Conservation (phyloP, 2,888 invertebrate species). For the Auanema sp. region DNA sequence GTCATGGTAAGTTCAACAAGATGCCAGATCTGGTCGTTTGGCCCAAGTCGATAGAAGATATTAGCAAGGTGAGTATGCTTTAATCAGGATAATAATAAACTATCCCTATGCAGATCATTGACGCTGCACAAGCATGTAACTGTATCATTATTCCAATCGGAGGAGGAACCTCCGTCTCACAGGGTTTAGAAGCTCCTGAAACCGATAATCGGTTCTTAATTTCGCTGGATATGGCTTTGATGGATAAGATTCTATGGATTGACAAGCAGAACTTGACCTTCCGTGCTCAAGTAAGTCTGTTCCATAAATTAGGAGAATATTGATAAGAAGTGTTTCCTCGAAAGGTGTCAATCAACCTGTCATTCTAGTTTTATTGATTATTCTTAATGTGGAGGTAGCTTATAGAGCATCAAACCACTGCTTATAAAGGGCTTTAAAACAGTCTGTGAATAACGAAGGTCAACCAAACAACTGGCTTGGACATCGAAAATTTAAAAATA, state of each 20-base stretch:
- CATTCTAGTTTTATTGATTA: background rate
- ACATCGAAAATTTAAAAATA: no score
- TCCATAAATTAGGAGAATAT: background rate
- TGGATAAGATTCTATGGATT: slow-evolving; percentile 90
- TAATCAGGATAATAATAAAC: no score
- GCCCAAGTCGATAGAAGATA: slow-evolving; percentile 71
- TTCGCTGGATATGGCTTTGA: slow-evolving; percentile 88
- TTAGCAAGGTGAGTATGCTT: slow-evolving; percentile 23
- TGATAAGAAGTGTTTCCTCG: background rate
- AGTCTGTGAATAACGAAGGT: no score
- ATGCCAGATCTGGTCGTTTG: slow-evolving; percentile 92
- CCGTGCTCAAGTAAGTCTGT: slow-evolving; percentile 75
- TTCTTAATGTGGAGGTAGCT: background rate
- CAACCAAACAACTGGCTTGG: no score
- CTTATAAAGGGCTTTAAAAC: background rate
- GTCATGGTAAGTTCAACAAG: slow-evolving; percentile 75
- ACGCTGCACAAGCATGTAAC: slow-evolving; percentile 75
- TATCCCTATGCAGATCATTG: slow-evolving; percentile 74
- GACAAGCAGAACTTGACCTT: slow-evolving; percentile 82
- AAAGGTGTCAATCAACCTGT: background rate
- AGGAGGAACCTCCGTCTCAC: slow-evolving; percentile 60
- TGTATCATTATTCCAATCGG: slow-evolving; percentile 78
- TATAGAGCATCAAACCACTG: background rate
- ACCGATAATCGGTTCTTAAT: slow-evolving; percentile 79
- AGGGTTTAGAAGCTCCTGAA: slow-evolving; percentile 54